Conservation (phyloP, 2,113 vertebrate genomes). For the Lampris megalopsis region DNA sequence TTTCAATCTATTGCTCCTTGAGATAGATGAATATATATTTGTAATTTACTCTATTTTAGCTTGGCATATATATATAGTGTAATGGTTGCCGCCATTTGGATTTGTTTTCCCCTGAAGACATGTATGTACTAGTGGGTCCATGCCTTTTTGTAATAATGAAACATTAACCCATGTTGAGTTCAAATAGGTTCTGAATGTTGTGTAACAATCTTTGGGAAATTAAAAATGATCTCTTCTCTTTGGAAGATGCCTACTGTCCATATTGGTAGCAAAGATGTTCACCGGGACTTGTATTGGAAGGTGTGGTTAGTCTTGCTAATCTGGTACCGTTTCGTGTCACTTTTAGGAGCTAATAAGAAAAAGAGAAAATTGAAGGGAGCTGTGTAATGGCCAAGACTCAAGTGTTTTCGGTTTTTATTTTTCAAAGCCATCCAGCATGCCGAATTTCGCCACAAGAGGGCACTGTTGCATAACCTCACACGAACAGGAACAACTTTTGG, state of each 20-base stretch:
- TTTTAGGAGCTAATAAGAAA: constrained; percentile 23
- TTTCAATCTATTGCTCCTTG: constrained; percentile 65
- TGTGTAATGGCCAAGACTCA: no score
- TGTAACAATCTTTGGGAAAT: constrained; percentile 64
- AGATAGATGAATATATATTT: constrained; percentile 78
- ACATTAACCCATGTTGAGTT: constrained; percentile 62
- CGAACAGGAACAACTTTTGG: no score
- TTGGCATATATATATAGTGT: constrained; percentile 48
- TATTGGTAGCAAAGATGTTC: neutral
- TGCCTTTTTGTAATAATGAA: constrained; percentile 67
- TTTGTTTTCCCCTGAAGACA: constrained; percentile 51
- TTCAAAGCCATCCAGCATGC: no score
- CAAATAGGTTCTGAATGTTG: constrained; percentile 64
- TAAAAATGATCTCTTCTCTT: constrained; percentile 63
- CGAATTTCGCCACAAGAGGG: no score
- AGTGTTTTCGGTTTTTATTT: no score
- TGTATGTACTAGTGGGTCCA: constrained; percentile 40
- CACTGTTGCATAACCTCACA: no score
- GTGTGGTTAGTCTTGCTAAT: no score
- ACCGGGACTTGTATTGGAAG: neutral
- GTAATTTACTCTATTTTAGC: constrained; percentile 76
- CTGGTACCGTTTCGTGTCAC: constrained; percentile 5
- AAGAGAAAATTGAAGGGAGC: constrained; percentile 8
- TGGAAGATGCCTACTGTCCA: constrained; percentile 7
- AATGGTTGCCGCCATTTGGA: constrained; percentile 62